phyloP scores from a whole-genome alignment of 2,113 vertebrate genomes.

The Mesoclemmys tuberculata region DNA sequence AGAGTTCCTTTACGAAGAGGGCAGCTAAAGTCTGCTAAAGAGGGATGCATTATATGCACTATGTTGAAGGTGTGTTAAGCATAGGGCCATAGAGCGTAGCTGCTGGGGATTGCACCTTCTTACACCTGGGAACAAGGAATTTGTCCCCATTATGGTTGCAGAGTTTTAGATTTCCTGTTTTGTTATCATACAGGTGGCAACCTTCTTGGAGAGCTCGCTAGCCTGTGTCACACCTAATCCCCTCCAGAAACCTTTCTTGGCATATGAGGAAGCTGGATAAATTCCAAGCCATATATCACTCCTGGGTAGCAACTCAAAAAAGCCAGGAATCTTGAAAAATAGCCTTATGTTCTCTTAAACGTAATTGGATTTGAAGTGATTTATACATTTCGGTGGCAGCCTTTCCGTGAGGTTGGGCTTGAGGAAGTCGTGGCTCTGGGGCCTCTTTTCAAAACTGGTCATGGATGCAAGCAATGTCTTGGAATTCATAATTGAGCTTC shows the following conservation, averaged over 20 bases:
- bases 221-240: background rate
- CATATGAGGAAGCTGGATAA: background rate
- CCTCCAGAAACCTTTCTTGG: background rate
- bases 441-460: background rate
- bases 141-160: background rate
- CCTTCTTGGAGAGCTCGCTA: background rate
- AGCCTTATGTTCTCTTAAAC: background rate
- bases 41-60: accelerated
- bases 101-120: background rate
- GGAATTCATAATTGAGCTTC: background rate
- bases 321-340: background rate
- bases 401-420: background rate
- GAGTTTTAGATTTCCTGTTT: background rate
- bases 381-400: background rate
- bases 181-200: background rate
- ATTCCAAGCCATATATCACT: background rate
- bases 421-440: background rate
- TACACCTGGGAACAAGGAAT: background rate
- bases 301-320: background rate
- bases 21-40: background rate
- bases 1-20: background rate
- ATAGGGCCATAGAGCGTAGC: background rate
- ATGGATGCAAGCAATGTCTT: background rate
- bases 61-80: background rate
- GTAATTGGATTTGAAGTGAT: background rate